These are phyloP conservation scores for Aldabrachelys gigantea DNA, from an alignment of 2,113 vertebrate genomes.

Conservation along the genomic window DNA sequence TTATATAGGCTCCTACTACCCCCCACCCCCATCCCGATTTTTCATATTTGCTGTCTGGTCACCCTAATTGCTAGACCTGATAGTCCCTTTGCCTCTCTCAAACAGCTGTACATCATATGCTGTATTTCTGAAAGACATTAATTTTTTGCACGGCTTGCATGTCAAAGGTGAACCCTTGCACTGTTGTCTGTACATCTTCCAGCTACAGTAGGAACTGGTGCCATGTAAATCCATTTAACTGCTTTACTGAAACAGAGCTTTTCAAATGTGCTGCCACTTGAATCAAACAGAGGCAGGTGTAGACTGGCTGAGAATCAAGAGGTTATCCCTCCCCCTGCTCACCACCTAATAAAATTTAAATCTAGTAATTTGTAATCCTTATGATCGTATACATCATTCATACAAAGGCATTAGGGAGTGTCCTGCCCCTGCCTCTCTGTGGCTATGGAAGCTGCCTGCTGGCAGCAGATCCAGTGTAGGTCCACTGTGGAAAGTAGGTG, in stretches of 20 bases:
- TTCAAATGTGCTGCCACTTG: conserved; percentile 7
- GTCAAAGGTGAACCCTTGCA: conserved; percentile 24
- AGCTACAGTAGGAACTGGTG: neutral
- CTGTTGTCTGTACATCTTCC: conserved; percentile 30
- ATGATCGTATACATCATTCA: neutral
- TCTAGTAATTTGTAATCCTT: neutral
- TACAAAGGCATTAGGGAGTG: neutral
- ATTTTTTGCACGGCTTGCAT: neutral
- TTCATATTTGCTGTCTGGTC: too few relatives aligned
- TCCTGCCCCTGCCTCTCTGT: neutral
- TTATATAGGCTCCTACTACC: too few relatives aligned
- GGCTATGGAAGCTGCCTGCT: neutral
- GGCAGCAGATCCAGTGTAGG: neutral
- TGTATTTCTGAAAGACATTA: neutral
- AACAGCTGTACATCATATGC: neutral
- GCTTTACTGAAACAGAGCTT: neutral
- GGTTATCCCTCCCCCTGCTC: conserved; percentile 41
- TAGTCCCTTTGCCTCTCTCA: neutral
- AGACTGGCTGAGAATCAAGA: conserved; percentile 50
- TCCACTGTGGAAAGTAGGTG: neutral
- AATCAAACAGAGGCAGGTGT: neutral
- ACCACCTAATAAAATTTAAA: conserved; percentile 48
- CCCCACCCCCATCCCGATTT: too few relatives aligned
- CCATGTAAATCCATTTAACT: conserved; percentile 26
- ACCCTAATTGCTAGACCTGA: neutral